phyloP scores from a whole-genome alignment of 2,888 invertebrate species.

The Heliconius ismenius region DNA sequence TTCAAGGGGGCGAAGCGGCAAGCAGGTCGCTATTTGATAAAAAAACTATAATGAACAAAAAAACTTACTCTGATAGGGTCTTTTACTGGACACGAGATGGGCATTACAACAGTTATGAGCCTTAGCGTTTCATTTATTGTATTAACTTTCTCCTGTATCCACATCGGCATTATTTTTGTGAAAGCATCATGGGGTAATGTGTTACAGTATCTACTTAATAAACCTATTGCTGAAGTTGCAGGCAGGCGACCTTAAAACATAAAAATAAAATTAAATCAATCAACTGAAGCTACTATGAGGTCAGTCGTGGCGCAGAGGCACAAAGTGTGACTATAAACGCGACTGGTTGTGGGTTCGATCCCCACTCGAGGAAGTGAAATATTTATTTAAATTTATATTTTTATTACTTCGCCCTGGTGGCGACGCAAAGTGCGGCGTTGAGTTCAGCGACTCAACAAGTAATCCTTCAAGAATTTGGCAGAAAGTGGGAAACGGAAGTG shows the following conservation, averaged over 20 bases:
- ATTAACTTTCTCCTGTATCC: conserved; percentile 57
- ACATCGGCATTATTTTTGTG: conserved; percentile 78
- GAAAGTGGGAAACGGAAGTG: too few species aligned
- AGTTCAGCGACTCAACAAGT: too few species aligned
- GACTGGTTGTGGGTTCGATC: too few species aligned
- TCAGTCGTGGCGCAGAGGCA: not conserved
- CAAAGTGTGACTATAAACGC: not conserved
- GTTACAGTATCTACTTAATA: conserved; percentile 91
- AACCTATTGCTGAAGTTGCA: conserved; percentile 83
- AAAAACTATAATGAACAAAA: not conserved
- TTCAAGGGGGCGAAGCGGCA: not conserved
- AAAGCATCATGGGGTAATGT: conserved; percentile 90
- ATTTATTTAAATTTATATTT: too few species aligned
- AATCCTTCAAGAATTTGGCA: too few species aligned
- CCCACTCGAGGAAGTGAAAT: too few species aligned
- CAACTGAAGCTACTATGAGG: not conserved
- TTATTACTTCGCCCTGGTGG: too few species aligned
- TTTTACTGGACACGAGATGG: conserved; percentile 88
- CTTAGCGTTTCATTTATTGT: not conserved
- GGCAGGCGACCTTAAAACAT: conserved; percentile 68
- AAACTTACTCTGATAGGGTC: conserved; percentile 84
- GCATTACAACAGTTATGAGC: conserved; percentile 85
- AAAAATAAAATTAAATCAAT: not conserved
- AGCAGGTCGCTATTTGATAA: not conserved
- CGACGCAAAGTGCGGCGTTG: too few species aligned